Base-by-base conservation (phyloP, 2,888 invertebrate species). In the Iphiclides podalirius region DNA sequence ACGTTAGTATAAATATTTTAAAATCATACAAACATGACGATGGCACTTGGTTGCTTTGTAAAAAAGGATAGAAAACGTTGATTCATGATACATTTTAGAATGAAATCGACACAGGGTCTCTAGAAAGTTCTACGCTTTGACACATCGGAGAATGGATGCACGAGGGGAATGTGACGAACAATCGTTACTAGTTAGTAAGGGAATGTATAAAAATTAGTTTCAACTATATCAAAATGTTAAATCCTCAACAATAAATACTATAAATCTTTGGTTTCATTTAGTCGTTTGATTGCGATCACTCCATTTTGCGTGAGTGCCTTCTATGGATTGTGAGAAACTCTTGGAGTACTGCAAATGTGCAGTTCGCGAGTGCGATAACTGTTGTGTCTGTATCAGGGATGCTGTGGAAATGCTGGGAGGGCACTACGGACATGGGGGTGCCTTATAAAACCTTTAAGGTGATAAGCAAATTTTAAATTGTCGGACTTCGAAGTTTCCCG, bases 21-120 rank as follows among this genome's bases (percentile, higher is more conserved):
- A 79, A 75, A 79, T 73, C 67, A 80, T 31, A 31, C 75, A 83
- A 79, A 79, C 68, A 11, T n/a, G 31, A 79, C 72, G 72, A 87
- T 87, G 87, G 87, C 87, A 87, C 87, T 86, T 76, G 83, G 82
- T 87, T 81, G 84, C 84, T 75, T 81, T 73, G 72, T 72, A 74
- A 72, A 31, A 67, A 73, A 66, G 70, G 67, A 65, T 64, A 69
- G 72, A 63, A 70, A 66, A 60, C 62, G 53, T 66, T 57, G 64
- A 70, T 31, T 12, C 11, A 31, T 12, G 51, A 63, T 60, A 67
- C 53, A 64, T 63, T 63, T 62, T 60, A 63, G 62, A 58, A 63
- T 64, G 60, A 67, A 68, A 66, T 64, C 63, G 59, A 64, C 56
- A 54, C 52, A 57, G 38, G 11, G 11, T 12, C 46, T 51, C 41